Base-by-base conservation (phyloP, 2,888 invertebrate species). In the Melolontha melolontha region DNA sequence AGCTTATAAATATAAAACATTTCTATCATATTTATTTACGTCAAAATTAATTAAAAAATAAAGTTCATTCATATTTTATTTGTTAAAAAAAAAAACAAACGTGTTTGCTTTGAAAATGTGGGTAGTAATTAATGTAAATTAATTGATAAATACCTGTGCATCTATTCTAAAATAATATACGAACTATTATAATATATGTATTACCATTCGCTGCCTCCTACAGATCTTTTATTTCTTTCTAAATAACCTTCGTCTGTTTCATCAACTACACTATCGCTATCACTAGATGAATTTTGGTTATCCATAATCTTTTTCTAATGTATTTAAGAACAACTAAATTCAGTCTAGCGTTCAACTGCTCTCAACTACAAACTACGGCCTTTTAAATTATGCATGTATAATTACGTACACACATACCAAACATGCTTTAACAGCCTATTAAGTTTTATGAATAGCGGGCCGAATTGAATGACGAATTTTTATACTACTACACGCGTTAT, bases 231-330 rank as follows among this genome's bases (percentile, higher is more conserved):
- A 12, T 22, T 64, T 29, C 64, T 51, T 51, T 64, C 51, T 17
- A 41, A 64, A 8, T 52, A 42, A 55, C 55, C 39, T 27, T 66
- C 59, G n/a, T 65, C 66, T 44, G 66, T 67, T 29, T 70, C 72
- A 42, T 73, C 75, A 16, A 57, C 51, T 63, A 52, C 54, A 41
- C 69, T 69, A 29, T 67, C 64, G 40, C 68, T 70, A 47, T 71
- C 71, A 50, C 72, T 72, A 10, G 73, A 73, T 40, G 55, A 67
- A 40, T 70, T 67, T 39, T 59, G 55, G 55, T 57, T 64, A 27
- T 66, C 65, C 68, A 70, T 67, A 14, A 39, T 50, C 27, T 41
- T 50, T n/a, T 47, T 34, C n/a, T n/a, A n/a, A 39, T 22, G 10
- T 17, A 44, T 47, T n/a, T 55, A 41, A 54, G 41, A 34, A 40